Evolutionary conservation across 1,140 invertebrate genomes (phyloP).

Genomic region (Asbolus verrucosus): DNA sequence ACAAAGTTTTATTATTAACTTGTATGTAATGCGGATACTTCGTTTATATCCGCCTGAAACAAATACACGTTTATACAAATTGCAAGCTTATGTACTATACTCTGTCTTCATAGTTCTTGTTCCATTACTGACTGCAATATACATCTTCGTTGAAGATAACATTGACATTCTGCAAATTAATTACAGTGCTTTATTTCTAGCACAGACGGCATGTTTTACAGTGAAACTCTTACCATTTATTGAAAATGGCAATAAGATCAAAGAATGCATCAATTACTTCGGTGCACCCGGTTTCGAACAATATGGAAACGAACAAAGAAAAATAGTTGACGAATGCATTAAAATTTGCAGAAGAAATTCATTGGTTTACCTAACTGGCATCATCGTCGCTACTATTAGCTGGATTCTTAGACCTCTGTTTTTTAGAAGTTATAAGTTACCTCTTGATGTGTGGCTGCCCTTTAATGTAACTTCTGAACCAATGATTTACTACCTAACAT

Average conservation of each 20-base stretch:
- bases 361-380: neutral
- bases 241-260: neutral
- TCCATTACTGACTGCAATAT: neutral
- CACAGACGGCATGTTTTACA: neutral
- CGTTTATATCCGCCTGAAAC: neutral
- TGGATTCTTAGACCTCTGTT: conserved; percentile 7
- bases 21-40: neutral
- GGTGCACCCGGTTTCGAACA: neutral
- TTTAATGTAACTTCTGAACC: neutral
- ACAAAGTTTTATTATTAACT: neutral
- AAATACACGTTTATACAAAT: neutral
- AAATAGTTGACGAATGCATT: neutral
- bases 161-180: neutral
- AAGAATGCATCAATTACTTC: conserved; percentile 3
- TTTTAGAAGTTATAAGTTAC: neutral
- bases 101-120: neutral
- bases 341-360: neutral
- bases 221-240: neutral
- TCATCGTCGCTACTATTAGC: neutral
- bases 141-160: neutral
- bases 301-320: neutral
- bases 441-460: conserved; percentile 7
- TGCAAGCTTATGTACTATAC: conserved; percentile 6
- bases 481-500: neutral
- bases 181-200: neutral